These are phyloP conservation scores for Steromphala cineraria DNA, from an alignment of 2,888 invertebrate genomes.

Conservation along the genomic window DNA sequence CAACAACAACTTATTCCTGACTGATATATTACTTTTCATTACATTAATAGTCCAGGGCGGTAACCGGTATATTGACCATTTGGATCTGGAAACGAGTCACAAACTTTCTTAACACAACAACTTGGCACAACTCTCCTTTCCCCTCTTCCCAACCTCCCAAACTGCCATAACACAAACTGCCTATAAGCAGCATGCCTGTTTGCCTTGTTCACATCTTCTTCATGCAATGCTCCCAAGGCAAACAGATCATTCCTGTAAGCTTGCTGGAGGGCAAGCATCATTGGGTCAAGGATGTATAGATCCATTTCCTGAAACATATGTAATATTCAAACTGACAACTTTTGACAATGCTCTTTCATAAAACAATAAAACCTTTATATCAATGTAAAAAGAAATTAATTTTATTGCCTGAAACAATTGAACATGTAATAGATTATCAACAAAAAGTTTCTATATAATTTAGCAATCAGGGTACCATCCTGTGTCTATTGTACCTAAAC, in stretches of 20 bases:
- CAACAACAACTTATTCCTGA: too few species aligned
- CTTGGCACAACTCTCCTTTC: conserved; percentile 37
- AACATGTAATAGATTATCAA: too few species aligned
- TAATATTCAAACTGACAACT: too few species aligned
- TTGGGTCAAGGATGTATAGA: conserved; percentile 27
- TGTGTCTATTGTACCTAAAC: too few species aligned
- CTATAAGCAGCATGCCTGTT: conserved; percentile 38
- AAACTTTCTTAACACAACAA: conserved; percentile 41
- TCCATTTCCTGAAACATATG: too few species aligned
- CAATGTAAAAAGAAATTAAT: too few species aligned
- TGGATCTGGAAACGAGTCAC: conserved; percentile 38
- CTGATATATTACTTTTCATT: too few species aligned
- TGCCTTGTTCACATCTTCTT: conserved; percentile 25
- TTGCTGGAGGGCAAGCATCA: conserved; percentile 28
- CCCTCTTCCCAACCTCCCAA: conserved; percentile 37
- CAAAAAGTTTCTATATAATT: too few species aligned
- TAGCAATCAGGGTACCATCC: too few species aligned
- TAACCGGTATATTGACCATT: conserved; percentile 37
- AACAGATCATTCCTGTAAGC: conserved; percentile 27
- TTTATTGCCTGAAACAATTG: too few species aligned
- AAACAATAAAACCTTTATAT: too few species aligned
- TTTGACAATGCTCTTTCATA: too few species aligned
- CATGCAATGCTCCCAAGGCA: conserved; percentile 8
- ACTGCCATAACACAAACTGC: conserved; percentile 37
- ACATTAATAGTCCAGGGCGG: neutral